Base-by-base conservation (phyloP, 2,888 invertebrate genomes). In the Stenolophus ochropezus region DNA sequence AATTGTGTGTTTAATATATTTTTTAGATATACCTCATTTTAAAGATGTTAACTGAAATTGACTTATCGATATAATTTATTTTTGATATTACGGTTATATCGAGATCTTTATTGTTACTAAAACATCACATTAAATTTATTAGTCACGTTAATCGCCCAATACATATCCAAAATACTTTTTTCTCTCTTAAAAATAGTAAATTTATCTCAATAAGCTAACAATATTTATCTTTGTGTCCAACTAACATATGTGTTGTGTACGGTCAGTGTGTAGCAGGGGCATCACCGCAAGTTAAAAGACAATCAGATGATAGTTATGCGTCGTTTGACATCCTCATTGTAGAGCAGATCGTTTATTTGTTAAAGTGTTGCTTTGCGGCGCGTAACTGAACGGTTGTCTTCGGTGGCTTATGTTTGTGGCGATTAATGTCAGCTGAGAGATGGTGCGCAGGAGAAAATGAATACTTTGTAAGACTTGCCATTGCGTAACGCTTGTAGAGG, bases 21-120 rank as follows among this genome's bases (percentile, higher is more conserved):
- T 79, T 33, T 61, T 61, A 80, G 56, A 73, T 42, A 80, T 80
- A 80, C 80, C 80, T 80, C 80, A 80, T 80, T 80, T 80, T 73
- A 73, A 73, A 73, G 51, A 77, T 77, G 77, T 77, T 77, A 77
- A 61, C 49, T 61, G 49, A 71, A 33, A 71, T 80, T 51, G 80
- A 71, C 80, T 80, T 20, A 73, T 71, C 33, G 27, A 77, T 65
- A 77, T 61, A 65, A 73, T 80, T 80, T 80, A 80, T 80, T 80
- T 80, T 80, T 80, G 78, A 80, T 80, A 80, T 80, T 77, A 61
- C 61, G 77, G 56, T 80, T 80, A 73, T 73, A 58, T 6, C 11
- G 80, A 73, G 80, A 42, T 42, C 73, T 73, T 27, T 80, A 42
- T 73, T 73, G 33, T 69, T 69, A 69, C 33, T 6, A 18, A 69